phyloP scores from a whole-genome alignment of 2,888 invertebrate species.

The Drosophila diplacantha region DNA sequence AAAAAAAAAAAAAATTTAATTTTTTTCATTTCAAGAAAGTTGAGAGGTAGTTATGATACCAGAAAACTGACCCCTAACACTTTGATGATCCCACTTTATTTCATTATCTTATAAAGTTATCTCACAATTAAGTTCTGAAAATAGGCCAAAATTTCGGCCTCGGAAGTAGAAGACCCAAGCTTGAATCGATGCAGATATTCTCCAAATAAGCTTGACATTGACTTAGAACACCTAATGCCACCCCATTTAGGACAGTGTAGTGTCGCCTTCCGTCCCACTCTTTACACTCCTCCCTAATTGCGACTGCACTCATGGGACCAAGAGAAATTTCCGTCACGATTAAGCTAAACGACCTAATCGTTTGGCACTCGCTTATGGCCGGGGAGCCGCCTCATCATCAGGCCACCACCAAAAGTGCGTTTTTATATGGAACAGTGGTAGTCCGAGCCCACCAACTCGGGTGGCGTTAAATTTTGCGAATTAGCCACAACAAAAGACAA shows the following conservation, averaged over 20 bases:
- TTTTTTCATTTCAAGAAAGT: too few relatives aligned
- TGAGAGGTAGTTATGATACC: too few relatives aligned
- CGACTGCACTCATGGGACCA: constrained; percentile 1
- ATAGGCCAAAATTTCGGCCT: too few relatives aligned
- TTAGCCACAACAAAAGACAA: constrained; percentile 43
- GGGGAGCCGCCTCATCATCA: constrained; percentile 20
- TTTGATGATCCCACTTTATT: too few relatives aligned
- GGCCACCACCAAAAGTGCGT: constrained; percentile 40
- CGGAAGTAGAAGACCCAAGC: too few relatives aligned
- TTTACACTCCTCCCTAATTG: constrained; percentile 8
- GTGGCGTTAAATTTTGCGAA: constrained; percentile 49
- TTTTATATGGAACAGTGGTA: constrained; percentile 58
- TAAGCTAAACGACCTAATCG: constrained; percentile 45
- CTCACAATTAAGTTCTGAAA: too few relatives aligned
- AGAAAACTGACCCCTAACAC: too few relatives aligned
- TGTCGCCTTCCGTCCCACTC: constrained; percentile 11
- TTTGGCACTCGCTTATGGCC: constrained; percentile 20
- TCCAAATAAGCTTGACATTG: neutral
- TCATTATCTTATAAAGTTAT: too few relatives aligned
- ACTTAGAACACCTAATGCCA: constrained; percentile 3
- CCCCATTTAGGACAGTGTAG: constrained; percentile 11
- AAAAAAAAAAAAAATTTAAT: too few relatives aligned
- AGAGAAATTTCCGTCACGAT: constrained; percentile 60
- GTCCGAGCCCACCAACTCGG: constrained; percentile 28
- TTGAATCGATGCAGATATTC: neutral